These are phyloP conservation scores for Arctopsyche grandis DNA, from an alignment of 1,140 invertebrate species.

Conservation along the genomic window DNA sequence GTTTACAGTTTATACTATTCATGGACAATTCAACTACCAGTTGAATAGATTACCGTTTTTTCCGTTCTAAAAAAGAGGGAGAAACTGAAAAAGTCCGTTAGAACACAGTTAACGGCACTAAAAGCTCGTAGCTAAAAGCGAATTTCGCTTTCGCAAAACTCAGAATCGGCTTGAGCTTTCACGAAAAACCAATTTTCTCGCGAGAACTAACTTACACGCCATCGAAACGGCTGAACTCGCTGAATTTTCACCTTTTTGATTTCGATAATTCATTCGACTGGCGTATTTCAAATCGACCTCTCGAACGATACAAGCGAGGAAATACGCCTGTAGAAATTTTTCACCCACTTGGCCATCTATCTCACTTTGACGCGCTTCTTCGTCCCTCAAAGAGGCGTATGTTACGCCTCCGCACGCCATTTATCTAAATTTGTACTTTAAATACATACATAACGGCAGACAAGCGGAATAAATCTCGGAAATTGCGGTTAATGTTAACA, in stretches of 20 bases:
- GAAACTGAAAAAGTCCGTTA: not conserved
- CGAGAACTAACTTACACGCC: not conserved
- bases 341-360: too few species aligned
- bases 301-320: too few species aligned
- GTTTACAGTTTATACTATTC: too few species aligned
- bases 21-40: too few species aligned
- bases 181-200: conserved; percentile 18
- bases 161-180: not conserved
- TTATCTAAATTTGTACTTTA: too few species aligned
- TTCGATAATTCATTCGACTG: too few species aligned
- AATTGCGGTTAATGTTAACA: conserved; percentile 21
- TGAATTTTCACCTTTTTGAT: not conserved
- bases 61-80: not conserved
- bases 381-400: too few species aligned
- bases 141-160: conserved; percentile 1
- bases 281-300: too few species aligned
- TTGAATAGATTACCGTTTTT: too few species aligned
- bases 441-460: too few species aligned
- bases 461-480: conserved; percentile 1
- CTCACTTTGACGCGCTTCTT: too few species aligned
- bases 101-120: not conserved
- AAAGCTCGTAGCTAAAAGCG: not conserved
- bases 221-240: not conserved
- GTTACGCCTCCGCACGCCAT: too few species aligned
- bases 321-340: not conserved